Conservation (phyloP, 2,888 invertebrate genomes). For the Drosophila borborema region DNA sequence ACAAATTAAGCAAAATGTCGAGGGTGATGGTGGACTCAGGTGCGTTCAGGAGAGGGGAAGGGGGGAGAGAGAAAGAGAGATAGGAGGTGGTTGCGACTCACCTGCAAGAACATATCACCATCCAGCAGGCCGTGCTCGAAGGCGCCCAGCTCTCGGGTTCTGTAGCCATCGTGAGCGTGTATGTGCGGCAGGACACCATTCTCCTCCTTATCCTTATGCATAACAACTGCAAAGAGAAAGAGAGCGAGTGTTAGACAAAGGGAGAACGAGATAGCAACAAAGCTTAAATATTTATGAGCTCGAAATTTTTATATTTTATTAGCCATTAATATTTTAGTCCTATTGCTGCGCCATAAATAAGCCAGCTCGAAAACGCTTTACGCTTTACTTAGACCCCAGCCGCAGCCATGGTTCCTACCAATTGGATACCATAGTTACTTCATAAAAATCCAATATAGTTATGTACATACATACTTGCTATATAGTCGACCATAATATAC, state of each 20-base stretch:
- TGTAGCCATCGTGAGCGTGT: conserved; percentile 87
- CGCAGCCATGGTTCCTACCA: not conserved
- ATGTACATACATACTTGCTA: conserved; percentile 38
- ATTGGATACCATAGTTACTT: conserved; percentile 73
- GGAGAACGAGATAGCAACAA: not conserved
- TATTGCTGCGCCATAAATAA: conserved; percentile 63
- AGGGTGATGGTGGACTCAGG: not conserved
- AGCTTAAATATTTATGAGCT: conserved; percentile 52
- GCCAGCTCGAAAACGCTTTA: conserved; percentile 48
- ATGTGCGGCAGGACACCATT: conserved; percentile 89
- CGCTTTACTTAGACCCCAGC: conserved; percentile 26
- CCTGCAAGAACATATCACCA: conserved; percentile 98
- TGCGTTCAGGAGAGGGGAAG: not conserved
- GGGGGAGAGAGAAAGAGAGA: not conserved
- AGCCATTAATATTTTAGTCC: conserved; percentile 67
- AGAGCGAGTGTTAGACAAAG: conserved; percentile 15
- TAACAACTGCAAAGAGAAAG: conserved; percentile 91
- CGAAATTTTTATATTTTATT: conserved; percentile 66
- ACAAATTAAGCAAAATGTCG: conserved; percentile 49
- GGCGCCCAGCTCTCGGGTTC: conserved; percentile 91
- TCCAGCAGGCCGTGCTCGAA: conserved; percentile 96
- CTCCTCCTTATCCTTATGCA: conserved; percentile 97
- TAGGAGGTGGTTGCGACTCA: conserved; percentile 84
- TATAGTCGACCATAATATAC: conserved; percentile 47
- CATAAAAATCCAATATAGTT: conserved; percentile 73